A percentile compares a stretch with the other conserved stretches of the same genome.
These are phyloP conservation scores for Rhopilema esculentum DNA, from an alignment of 30 jellyfish, hydroid and myxozoan species.

Conservation along the genomic window DNA sequence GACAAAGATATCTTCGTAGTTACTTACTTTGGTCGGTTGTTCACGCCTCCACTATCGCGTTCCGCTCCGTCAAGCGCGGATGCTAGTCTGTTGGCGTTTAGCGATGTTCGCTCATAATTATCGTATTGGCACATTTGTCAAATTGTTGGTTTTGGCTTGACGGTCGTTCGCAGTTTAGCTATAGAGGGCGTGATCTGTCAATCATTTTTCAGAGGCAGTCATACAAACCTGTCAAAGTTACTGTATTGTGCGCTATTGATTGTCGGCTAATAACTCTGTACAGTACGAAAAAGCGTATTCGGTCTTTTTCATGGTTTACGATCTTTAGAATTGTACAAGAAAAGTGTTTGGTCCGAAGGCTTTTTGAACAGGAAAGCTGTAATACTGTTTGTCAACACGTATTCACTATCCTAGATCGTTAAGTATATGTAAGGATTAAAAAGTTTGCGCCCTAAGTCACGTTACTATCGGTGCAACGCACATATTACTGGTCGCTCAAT, in stretches of 20 bases:
- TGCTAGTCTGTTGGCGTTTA: constrained; percentile 24
- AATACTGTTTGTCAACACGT: constrained; percentile 75
- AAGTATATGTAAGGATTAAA: constrained; percentile 79
- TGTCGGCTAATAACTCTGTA: constrained; percentile 62
- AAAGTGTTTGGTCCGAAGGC: constrained; percentile 73
- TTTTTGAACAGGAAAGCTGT: constrained; percentile 80
- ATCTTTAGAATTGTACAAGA: constrained; percentile 48
- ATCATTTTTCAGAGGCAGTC: constrained; percentile 13
- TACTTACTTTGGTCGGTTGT: constrained; percentile 3
- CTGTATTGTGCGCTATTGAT: constrained; percentile 23
- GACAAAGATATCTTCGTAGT: not conserved
- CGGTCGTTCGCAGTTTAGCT: constrained; percentile 40
- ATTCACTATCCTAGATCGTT: constrained; percentile 76
- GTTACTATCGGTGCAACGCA: constrained; percentile 57
- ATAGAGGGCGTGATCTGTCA: constrained; percentile 76
- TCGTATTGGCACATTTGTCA: constrained; percentile 65
- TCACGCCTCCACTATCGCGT: constrained; percentile 46
- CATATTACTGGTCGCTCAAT: constrained; percentile 41
- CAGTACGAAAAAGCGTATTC: constrained; percentile 53
- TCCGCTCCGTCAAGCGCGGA: not conserved
- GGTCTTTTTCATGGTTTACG: constrained; percentile 70
- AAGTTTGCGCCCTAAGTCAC: constrained; percentile 66
- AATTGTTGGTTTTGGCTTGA: constrained; percentile 53
- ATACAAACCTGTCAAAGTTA: constrained; percentile 18
- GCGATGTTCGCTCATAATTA: constrained; percentile 21